Evolutionary conservation across 2,113 vertebrate genomes (phyloP).

Genomic region (Microcebus lehilahytsara): DNA sequence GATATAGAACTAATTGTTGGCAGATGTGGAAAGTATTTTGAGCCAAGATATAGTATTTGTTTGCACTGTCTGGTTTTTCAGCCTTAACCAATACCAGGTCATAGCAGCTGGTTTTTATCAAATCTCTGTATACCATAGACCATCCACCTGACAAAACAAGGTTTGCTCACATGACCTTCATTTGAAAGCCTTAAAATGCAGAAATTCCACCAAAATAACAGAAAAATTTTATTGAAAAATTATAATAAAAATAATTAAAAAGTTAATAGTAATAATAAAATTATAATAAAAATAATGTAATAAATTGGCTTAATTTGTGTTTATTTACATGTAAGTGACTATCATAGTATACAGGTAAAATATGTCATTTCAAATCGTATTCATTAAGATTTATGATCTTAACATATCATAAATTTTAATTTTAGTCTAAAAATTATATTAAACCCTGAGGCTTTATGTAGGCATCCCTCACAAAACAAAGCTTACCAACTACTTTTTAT

Average conservation of each 20-base stretch:
- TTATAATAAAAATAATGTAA: conserved; percentile 69
- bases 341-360: conserved; percentile 62
- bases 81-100: conserved; percentile 89
- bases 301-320: conserved; percentile 74
- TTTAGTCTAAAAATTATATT: conserved; percentile 50
- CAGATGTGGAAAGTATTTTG: conserved; percentile 89
- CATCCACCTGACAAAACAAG: conserved; percentile 96
- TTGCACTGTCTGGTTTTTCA: conserved; percentile 94
- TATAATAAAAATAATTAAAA: conserved; percentile 49
- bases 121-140: conserved; percentile 81
- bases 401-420: neutral
- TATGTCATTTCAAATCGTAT: conserved; percentile 48
- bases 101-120: conserved; percentile 94
- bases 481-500: conserved; percentile 61
- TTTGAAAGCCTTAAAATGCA: conserved; percentile 84
- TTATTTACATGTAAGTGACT: conserved; percentile 71
- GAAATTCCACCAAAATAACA: conserved; percentile 84
- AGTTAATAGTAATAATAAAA: too few relatives aligned
- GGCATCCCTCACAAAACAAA: conserved; percentile 71
- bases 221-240: conserved; percentile 78
- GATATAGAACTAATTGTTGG: conserved; percentile 92
- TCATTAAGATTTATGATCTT: conserved; percentile 73
- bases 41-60: conserved; percentile 91
- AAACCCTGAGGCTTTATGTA: conserved; percentile 55
- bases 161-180: conserved; percentile 85